A percentile compares a stretch with the other conserved stretches of the same genome.
phyloP scores from a whole-genome alignment of 2,888 invertebrate species.

The Coecobrya sp. region DNA sequence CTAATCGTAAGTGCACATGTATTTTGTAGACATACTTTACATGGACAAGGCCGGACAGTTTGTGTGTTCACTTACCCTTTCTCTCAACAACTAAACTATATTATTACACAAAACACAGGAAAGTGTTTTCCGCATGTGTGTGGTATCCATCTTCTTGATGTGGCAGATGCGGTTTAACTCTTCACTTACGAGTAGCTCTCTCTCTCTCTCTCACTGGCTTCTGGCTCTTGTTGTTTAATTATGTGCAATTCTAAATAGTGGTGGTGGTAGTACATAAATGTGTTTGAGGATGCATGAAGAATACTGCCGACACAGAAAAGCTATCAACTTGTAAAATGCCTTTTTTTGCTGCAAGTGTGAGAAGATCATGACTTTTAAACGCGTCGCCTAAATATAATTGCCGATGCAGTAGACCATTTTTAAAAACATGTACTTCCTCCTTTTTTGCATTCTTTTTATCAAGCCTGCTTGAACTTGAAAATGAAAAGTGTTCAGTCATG shows the following conservation, averaged over 20 bases:
- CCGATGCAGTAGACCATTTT: not conserved
- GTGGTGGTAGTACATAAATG: no score
- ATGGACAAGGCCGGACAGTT: no score
- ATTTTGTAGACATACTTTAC: no score
- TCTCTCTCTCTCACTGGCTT: no score
- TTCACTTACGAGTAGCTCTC: not conserved
- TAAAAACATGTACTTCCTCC: not conserved
- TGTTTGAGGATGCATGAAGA: not conserved
- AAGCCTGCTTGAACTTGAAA: constrained; percentile 7
- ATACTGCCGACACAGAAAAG: not conserved
- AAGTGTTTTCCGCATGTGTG: not conserved
- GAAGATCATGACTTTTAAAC: constrained; percentile 27
- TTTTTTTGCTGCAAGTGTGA: constrained; percentile 6
- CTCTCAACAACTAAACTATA: no score
- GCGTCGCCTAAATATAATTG: constrained; percentile 5
- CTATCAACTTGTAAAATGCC: not conserved
- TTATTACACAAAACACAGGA: not conserved
- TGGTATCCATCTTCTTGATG: not conserved
- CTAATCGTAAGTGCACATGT: not conserved
- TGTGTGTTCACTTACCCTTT: no score
- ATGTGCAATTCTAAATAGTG: no score
- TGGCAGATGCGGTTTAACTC: not conserved
- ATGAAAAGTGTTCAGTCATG: constrained; percentile 38
- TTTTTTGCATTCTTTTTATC: constrained; percentile 20
- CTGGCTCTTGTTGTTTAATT: no score